These are phyloP conservation scores for Orientallactaga bullata DNA, from an alignment of 2,113 vertebrate species.

Conservation along the genomic window DNA sequence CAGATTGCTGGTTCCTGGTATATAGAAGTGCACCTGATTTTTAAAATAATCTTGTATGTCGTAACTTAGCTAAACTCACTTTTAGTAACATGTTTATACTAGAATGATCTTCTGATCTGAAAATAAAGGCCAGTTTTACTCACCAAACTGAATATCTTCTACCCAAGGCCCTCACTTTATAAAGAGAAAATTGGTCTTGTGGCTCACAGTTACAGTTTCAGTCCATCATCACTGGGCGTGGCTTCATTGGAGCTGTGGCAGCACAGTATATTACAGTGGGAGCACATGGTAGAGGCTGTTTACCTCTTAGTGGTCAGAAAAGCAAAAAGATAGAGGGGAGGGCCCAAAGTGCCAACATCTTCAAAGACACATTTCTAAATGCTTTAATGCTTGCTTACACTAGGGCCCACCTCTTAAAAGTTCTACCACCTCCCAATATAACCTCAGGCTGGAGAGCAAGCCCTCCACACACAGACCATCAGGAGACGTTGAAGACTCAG, in stretches of 20 bases:
- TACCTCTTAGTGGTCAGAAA: not conserved
- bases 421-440: not conserved
- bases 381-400: not conserved
- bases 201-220: not conserved
- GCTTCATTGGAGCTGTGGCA: not conserved
- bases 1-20: not conserved
- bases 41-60: constrained; percentile 4
- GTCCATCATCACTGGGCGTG: not conserved
- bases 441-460: not conserved
- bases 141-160: not conserved
- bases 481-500: not conserved
- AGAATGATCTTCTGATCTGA: not conserved
- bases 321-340: not conserved
- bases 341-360: not conserved
- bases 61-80: not conserved
- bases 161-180: not conserved
- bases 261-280: not conserved
- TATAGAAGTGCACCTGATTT: constrained; percentile 29
- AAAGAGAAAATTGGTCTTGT: not conserved
- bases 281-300: not conserved
- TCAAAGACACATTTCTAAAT: not conserved
- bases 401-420: not conserved
- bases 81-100: constrained; percentile 34
- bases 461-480: not conserved
- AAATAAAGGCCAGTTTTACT: constrained; percentile 20